phyloP scores from a whole-genome alignment of 2,113 vertebrate genomes.

The Prunella fulvescens region DNA sequence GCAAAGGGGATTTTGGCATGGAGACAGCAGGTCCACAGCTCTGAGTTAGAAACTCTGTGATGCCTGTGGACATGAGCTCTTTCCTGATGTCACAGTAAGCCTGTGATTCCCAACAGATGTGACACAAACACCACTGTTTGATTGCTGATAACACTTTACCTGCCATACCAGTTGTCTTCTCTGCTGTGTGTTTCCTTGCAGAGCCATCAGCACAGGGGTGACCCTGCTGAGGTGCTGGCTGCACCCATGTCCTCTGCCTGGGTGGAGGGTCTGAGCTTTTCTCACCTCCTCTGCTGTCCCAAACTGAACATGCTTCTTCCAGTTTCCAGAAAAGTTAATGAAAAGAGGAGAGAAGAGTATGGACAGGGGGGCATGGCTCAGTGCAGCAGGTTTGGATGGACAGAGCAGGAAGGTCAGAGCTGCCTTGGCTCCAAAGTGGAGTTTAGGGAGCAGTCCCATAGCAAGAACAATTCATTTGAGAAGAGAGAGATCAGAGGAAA shows the following conservation, averaged over 20 bases:
- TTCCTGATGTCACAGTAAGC: not conserved
- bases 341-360: not conserved
- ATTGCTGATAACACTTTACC: not conserved
- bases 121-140: not conserved
- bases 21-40: not conserved
- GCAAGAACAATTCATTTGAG: not conserved
- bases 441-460: not conserved
- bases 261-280: not conserved
- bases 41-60: not conserved
- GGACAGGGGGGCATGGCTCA: not conserved
- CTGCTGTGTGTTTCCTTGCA: not conserved
- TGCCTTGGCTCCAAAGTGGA: not conserved
- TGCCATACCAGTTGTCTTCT: not conserved
- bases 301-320: not conserved
- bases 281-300: not conserved
- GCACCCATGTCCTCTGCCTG: not conserved
- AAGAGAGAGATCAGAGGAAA: not conserved
- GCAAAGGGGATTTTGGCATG: not conserved
- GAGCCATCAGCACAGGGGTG: rapidly evolving
- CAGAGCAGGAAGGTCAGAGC: not conserved
- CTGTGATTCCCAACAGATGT: not conserved
- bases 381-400: not conserved
- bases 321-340: not conserved
- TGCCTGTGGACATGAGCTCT: not conserved
- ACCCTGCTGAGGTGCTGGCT: not conserved